These are phyloP conservation scores for Brachystomella parvula DNA, from an alignment of 1,140 invertebrate genomes.

Conservation along the genomic window DNA sequence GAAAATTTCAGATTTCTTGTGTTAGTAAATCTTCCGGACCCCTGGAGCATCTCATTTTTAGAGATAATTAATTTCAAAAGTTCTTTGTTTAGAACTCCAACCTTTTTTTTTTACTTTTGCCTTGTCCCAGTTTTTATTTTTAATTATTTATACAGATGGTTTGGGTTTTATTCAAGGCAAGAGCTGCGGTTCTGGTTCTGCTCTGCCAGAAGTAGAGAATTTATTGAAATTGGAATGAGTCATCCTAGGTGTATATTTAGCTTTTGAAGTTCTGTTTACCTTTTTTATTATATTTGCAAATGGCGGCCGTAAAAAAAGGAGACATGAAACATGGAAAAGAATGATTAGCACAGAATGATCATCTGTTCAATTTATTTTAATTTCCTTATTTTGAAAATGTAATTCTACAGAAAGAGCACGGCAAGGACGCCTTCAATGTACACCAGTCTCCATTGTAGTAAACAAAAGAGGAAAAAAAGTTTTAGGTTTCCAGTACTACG, in stretches of 20 bases:
- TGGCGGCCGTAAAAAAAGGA: neutral
- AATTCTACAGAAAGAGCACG: neutral
- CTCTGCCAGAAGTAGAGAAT: too few species aligned
- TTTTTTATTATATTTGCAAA: neutral
- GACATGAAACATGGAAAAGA: neutral
- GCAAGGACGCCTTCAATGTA: neutral
- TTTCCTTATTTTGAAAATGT: too few species aligned
- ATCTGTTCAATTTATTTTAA: neutral
- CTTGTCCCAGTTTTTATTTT: too few species aligned
- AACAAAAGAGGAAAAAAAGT: neutral
- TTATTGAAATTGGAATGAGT: constrained; percentile 3
- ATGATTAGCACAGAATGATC: neutral
- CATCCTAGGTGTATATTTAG: neutral
- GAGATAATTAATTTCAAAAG: too few species aligned
- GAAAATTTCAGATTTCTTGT: too few species aligned
- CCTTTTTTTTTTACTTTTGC: too few species aligned
- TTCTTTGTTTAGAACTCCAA: too few species aligned
- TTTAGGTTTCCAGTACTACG: neutral
- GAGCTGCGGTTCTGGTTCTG: too few species aligned
- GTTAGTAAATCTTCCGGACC: too few species aligned
- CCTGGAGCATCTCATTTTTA: too few species aligned
- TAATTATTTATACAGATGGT: too few species aligned
- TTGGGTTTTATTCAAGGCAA: too few species aligned
- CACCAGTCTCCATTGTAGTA: neutral
- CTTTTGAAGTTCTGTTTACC: neutral